Percentiles rank a stretch among this genome's conserved stretches.
These are phyloP conservation scores for Enteromius paludinosus DNA, from an alignment of 2,797 vertebrate genomes.

Conservation along the genomic window DNA sequence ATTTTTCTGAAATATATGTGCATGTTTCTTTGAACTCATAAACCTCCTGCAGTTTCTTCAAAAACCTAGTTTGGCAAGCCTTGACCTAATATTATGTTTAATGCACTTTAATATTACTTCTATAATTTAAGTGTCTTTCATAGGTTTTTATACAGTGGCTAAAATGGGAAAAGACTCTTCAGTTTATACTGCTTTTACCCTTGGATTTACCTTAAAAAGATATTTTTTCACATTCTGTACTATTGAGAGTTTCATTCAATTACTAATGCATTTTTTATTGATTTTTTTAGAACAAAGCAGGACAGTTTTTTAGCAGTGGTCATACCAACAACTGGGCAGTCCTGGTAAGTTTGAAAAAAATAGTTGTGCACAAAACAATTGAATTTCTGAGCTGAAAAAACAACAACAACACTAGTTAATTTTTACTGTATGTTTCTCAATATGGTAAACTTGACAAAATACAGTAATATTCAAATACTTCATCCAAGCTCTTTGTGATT, in stretches of 20 bases:
- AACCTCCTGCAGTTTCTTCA: too few species aligned
- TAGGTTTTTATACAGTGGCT: background rate
- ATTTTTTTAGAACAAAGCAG: conserved; percentile 74
- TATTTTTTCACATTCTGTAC: background rate
- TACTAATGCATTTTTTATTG: background rate
- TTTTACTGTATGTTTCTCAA: background rate
- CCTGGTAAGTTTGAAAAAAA: conserved; percentile 81
- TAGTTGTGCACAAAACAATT: too few species aligned
- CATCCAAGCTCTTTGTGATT: background rate
- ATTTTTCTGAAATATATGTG: too few species aligned
- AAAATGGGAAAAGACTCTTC: background rate
- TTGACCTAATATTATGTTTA: too few species aligned
- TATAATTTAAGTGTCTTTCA: conserved; percentile 3
- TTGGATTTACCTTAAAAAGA: background rate
- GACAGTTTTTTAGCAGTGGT: conserved; percentile 90
- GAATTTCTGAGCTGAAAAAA: too few species aligned
- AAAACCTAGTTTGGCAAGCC: too few species aligned
- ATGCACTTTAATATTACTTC: background rate
- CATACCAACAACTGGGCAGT: conserved; percentile 99
- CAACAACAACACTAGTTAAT: too few species aligned
- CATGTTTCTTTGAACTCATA: too few species aligned
- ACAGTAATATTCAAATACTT: background rate
- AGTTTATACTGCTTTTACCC: background rate
- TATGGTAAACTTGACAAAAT: background rate
- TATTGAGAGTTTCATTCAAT: background rate